These are phyloP conservation scores for Iphiclides podalirius DNA, from an alignment of 2,888 invertebrate genomes.

Conservation along the genomic window DNA sequence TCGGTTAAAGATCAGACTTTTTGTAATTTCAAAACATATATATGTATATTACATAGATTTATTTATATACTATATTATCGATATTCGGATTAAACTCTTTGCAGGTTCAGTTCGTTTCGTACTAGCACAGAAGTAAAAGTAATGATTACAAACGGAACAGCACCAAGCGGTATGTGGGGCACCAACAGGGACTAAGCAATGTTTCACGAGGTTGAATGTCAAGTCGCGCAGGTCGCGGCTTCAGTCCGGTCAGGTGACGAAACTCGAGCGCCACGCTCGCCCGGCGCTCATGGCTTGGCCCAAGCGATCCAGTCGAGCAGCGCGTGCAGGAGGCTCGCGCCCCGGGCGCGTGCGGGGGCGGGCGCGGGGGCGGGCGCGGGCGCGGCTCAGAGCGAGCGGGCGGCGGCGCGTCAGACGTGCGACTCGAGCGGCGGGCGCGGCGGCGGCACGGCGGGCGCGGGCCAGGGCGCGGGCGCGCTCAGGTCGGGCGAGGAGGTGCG, in stretches of 20 bases:
- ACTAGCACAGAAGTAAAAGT: conserved; percentile 39
- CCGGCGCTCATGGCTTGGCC: too few species aligned
- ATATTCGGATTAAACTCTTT: conserved; percentile 31
- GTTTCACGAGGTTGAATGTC: too few species aligned
- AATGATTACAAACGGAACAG: conserved; percentile 27
- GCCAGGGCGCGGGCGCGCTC: conserved; percentile 46
- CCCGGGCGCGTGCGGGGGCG: conserved; percentile 44
- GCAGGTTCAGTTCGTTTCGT: conserved; percentile 36
- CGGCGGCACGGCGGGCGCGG: conserved; percentile 50
- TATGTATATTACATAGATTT: conserved; percentile 5
- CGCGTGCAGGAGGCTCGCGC: conserved; percentile 22
- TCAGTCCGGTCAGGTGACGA: conserved; percentile 3
- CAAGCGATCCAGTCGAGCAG: conserved; percentile 7
- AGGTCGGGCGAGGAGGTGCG: conserved; percentile 81
- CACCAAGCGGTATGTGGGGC: conserved; percentile 35
- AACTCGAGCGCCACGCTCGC: too few species aligned
- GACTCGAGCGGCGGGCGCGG: conserved; percentile 59
- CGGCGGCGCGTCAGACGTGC: conserved; percentile 43
- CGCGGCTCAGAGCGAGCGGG: conserved; percentile 34
- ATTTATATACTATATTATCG: conserved; percentile 31
- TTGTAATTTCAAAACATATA: conserved; percentile 27
- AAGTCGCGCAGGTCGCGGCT: too few species aligned
- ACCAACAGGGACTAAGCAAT: conserved; percentile 33
- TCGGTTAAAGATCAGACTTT: conserved; percentile 44
- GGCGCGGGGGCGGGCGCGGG: conserved; percentile 37